These are phyloP conservation scores for Epizoanthus rinbou DNA, from an alignment of 92 coral and sea anemone genomes.

Conservation along the genomic window DNA sequence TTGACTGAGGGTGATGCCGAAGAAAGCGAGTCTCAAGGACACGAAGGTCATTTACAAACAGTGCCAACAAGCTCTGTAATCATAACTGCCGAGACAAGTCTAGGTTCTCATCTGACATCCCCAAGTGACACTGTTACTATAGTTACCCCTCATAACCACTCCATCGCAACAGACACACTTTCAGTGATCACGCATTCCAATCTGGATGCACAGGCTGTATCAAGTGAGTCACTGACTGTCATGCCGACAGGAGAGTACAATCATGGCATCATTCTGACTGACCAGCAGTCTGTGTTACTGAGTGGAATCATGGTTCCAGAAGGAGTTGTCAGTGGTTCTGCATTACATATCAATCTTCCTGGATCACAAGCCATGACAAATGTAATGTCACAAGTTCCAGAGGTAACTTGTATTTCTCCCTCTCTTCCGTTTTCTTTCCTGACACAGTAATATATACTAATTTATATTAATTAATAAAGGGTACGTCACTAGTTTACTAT, in stretches of 20 bases:
- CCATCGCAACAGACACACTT: conserved; percentile 69
- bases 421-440: too few relatives aligned
- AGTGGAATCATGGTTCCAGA: conserved; percentile 75
- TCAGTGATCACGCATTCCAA: conserved; percentile 26
- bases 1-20: conserved; percentile 95
- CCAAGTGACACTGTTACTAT: conserved; percentile 31
- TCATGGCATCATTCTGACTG: conserved; percentile 67
- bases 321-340: conserved; percentile 64
- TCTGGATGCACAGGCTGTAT: conserved; percentile 10
- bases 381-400: conserved; percentile 8
- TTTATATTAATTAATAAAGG: too few relatives aligned
- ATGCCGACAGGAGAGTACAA: conserved; percentile 73
- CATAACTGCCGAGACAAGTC: conserved; percentile 1
- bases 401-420: too few relatives aligned
- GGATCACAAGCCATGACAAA: conserved; percentile 19
- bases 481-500: too few relatives aligned
- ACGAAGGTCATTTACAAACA: conserved; percentile 43
- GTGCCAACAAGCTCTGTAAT: conserved; percentile 30
- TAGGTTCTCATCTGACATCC: conserved; percentile 26
- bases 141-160: conserved; percentile 20
- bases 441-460: too few relatives aligned
- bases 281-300: conserved; percentile 75
- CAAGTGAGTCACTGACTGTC: conserved; percentile 59
- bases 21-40: conserved; percentile 71
- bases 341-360: conserved; percentile 69